Percentiles rank a stretch among this genome's conserved stretches.
Evolutionary conservation across 2,797 vertebrate genomes (phyloP).

Genomic region (Phoebastria nigripes): DNA sequence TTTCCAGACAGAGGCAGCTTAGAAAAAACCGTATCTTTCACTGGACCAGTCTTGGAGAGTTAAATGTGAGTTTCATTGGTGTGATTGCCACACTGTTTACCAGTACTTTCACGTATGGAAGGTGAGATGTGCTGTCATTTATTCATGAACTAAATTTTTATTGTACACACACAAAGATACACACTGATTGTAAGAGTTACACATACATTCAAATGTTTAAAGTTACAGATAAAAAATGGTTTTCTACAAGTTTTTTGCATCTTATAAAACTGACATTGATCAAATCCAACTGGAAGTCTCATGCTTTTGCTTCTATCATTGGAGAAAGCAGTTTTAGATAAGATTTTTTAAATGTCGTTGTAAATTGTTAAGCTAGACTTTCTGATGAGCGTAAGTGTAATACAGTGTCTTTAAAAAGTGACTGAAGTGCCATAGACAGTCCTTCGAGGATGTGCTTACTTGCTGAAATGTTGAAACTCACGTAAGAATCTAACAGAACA

Average conservation of each 20-base stretch:
- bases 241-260: background rate
- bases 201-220: background rate
- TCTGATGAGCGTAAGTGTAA: background rate
- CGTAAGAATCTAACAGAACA: background rate
- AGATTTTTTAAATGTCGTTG: background rate
- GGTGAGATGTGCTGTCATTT: background rate
- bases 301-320: background rate
- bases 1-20: background rate
- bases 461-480: background rate
- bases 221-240: background rate
- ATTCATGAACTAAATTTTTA: background rate
- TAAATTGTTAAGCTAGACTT: background rate
- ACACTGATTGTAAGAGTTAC: background rate
- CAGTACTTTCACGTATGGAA: background rate
- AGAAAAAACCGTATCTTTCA: background rate
- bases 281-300: background rate
- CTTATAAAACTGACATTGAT: background rate
- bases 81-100: background rate
- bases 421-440: background rate
- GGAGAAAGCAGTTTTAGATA: background rate
- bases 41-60: background rate
- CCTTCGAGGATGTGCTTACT: background rate
- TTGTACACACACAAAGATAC: background rate
- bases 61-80: background rate
- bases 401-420: background rate